phyloP scores from a whole-genome alignment of 2,888 invertebrate genomes.

The Automeris io region DNA sequence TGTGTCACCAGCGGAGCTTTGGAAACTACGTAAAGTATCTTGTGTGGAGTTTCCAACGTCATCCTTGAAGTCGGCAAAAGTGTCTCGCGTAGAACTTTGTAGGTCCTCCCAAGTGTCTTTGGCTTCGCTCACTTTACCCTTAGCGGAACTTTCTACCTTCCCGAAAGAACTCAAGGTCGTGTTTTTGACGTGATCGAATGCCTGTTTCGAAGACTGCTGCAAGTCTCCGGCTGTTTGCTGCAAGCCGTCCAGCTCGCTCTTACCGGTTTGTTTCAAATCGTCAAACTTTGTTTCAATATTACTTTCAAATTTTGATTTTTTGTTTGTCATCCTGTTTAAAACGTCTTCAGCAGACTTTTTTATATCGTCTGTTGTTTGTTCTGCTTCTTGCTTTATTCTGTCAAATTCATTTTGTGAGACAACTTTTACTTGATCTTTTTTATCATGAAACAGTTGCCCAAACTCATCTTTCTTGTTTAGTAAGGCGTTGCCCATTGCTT shows the following conservation, averaged over 20 bases:
- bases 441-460: slow-evolving; percentile 32
- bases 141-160: slow-evolving; percentile 64
- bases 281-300: slow-evolving; percentile 36
- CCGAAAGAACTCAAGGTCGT: slow-evolving; percentile 68
- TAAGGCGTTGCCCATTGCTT: slow-evolving; percentile 31
- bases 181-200: slow-evolving; percentile 58
- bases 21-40: slow-evolving; percentile 66
- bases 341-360: slow-evolving; percentile 59
- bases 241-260: slow-evolving; percentile 38
- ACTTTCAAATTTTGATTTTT: slow-evolving; percentile 44
- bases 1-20: slow-evolving; percentile 68
- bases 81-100: slow-evolving; percentile 63
- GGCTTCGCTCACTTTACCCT: slow-evolving; percentile 58
- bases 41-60: slow-evolving; percentile 62
- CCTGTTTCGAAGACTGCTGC: slow-evolving; percentile 49
- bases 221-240: slow-evolving; percentile 39
- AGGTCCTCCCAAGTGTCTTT: slow-evolving; percentile 61
- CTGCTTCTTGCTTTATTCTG: slow-evolving; percentile 62
- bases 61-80: slow-evolving; percentile 58
- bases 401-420: slow-evolving; percentile 49
- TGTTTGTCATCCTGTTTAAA: slow-evolving; percentile 49
- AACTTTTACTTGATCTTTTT: slow-evolving; percentile 44
- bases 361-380: slow-evolving; percentile 62
- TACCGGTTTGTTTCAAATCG: slow-evolving; percentile 29
- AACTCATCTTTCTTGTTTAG: slow-evolving; percentile 35